phyloP scores from a whole-genome alignment of 2,113 vertebrate genomes.

The Anarhynchus alexandrinus region DNA sequence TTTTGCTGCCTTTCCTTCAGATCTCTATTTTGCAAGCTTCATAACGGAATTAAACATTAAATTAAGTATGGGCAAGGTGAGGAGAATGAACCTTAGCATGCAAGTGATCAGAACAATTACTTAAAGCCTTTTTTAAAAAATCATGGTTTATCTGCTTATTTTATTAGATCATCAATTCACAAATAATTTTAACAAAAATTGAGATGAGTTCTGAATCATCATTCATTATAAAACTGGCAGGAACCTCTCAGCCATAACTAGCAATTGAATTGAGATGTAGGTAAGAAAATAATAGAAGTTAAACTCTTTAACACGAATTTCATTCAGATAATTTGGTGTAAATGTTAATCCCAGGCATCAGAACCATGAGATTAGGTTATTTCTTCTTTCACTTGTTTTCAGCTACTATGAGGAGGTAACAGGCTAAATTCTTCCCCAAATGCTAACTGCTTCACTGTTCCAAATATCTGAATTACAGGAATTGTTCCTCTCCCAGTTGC shows the following conservation, averaged over 20 bases:
- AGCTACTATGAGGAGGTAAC: background rate
- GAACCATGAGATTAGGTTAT: background rate
- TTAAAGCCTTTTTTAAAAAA: background rate
- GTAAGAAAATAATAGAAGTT: background rate
- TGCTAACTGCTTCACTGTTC: background rate
- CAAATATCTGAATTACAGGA: background rate
- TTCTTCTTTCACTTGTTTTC: background rate
- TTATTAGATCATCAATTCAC: background rate
- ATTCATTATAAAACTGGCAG: background rate
- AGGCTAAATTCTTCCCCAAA: background rate
- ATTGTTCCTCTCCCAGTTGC: background rate
- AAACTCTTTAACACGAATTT: background rate
- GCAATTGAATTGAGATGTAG: background rate
- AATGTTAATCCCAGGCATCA: background rate
- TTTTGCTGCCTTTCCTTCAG: background rate
- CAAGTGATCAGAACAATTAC: background rate
- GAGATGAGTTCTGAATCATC: background rate
- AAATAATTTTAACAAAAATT: constrained; percentile 2
- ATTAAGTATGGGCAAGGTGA: background rate
- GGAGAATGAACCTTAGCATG: background rate
- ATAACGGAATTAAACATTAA: background rate
- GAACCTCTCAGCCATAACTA: background rate
- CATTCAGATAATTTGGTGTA: background rate
- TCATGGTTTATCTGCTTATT: background rate
- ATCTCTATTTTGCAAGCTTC: background rate